phyloP scores from a whole-genome alignment of 2,797 vertebrate species.

The Sphenodon punctatus region DNA sequence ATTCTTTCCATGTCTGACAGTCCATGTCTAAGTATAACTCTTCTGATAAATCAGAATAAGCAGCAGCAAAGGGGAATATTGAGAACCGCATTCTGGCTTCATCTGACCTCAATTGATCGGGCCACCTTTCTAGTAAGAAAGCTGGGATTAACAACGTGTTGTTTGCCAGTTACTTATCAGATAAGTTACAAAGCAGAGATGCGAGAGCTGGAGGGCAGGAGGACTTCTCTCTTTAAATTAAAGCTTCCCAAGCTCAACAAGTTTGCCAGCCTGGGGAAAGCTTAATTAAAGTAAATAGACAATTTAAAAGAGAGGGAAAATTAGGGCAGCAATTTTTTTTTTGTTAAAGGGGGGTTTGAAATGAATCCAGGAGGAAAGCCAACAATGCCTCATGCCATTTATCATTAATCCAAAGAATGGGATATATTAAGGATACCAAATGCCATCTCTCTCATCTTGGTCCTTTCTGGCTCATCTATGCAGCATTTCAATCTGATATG shows the following conservation, averaged over 20 bases:
- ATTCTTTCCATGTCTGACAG: slow-evolving; percentile 35
- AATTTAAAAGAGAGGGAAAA: slow-evolving; percentile 13
- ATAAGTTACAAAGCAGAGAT: not conserved
- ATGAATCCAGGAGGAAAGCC: not conserved
- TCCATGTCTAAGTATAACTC: slow-evolving; percentile 34
- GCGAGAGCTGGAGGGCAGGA: not conserved
- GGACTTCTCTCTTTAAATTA: not conserved
- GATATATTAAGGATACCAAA: not conserved
- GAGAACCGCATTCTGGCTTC: not conserved
- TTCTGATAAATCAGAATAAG: slow-evolving; percentile 40
- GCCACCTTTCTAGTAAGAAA: slow-evolving; percentile 26
- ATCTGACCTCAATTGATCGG: slow-evolving; percentile 6
- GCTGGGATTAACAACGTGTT: not conserved
- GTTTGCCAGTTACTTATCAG: not conserved
- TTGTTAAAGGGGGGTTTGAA: too few species aligned
- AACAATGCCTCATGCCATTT: too few species aligned
- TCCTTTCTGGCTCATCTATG: not conserved
- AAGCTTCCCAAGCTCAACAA: slow-evolving; percentile 1
- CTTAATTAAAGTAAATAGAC: slow-evolving; percentile 32
- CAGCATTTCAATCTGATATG: not conserved
- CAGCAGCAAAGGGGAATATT: not conserved
- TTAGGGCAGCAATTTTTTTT: not conserved
- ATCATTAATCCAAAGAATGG: not conserved
- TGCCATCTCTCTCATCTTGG: not conserved
- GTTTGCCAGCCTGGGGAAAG: not conserved